Base-by-base conservation (phyloP, 2,888 invertebrate species). In the Drosophila emarginata region DNA sequence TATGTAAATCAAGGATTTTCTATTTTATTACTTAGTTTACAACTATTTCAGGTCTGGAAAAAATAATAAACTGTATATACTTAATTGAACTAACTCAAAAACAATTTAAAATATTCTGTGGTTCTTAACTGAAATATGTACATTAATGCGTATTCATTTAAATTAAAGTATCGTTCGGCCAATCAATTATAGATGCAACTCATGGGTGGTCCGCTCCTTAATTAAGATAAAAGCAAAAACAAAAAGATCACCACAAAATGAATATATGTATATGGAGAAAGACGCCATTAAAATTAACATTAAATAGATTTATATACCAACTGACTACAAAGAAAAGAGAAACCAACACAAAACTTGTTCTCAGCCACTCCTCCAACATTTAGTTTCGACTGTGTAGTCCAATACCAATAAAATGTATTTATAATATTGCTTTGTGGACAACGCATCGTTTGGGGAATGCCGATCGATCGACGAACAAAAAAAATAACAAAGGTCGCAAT, bases 271-370 rank as follows among this genome's bases (percentile, higher is more conserved):
- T 67, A 67, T 70, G 64, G 72, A 70, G 76, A 75, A 78, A 73
- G 73, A 80, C 82, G 82, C 82, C 87, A 85, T 87, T 85, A 72
- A 76, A 77, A 76, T 51, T 72, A 76, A 79, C 86, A 70, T 85
- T 77, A 80, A 87, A 72, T 82, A 78, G 80, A 85, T 85, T 85
- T 87, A 87, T 72, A 85, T 61, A 51, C 56, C 56, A 21, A 64
- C 61, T 61, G 81, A 74, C 74, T 63, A 70, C 61, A 64, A 59
- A 64, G 32, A 18, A 45, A n/a, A 40, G 54, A 53, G 52, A 57
- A 40, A 53, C 39, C 32, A 32, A 21, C 11, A 45, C 54, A 18
- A 71, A 71, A 71, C 70, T 71, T 64, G 70, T 71, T 58, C 39
- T 58, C 21, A 40, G 72, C 60, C 70, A 71, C 70, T 51, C 70